Evolutionary conservation across 1,140 invertebrate genomes (phyloP), one percentile per base, ranked within the genome.

Genomic region (Bathynomus jamesi): DNA sequence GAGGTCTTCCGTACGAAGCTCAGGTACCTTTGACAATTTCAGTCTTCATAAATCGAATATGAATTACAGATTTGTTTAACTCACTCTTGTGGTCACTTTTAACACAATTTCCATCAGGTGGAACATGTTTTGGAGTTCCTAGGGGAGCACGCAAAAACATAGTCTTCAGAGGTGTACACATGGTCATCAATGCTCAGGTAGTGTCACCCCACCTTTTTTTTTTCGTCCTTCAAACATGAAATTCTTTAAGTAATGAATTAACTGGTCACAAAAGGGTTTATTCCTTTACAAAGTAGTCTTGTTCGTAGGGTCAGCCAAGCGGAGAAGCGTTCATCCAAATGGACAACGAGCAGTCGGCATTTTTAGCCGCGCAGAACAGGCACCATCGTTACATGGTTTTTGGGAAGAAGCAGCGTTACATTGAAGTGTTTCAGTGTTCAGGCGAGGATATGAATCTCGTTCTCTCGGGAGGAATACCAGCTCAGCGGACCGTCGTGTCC

Each of bases 261-360:
- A n/a, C n/a, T n/a, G n/a, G n/a, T n/a, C n/a, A n/a, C n/a, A n/a
- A n/a, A n/a, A n/a, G n/a, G n/a, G n/a, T n/a, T n/a, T n/a, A n/a
- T n/a, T n/a, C n/a, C n/a, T n/a, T n/a, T n/a, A n/a, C n/a, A n/a
- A n/a, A n/a, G n/a, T n/a, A n/a, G n/a, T n/a, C n/a, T n/a, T n/a
- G n/a, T n/a, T n/a, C n/a, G n/a, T n/a, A 96, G 93, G 97, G 96
- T 76, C 94, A 98, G 80, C 95, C 96, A 0, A 96, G 93, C 28
- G 97, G 97, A 13, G 97, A 99, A 83, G 96, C 96, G 0, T 99
- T 99, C 81, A 99, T 99, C 76, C 97, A 99, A 83, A 98, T 99
- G 95, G 92, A 97, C 81, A 91, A 89, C 30, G 97, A 99, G 80
- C 87, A 89, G 11, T 91, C 94, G 53, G 96, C 97, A 0, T 91